Percentiles rank a stretch among this genome's conserved stretches.
Evolutionary conservation across 2,888 invertebrate genomes (phyloP).

Genomic region (Lepeophtheirus nordmannii): DNA sequence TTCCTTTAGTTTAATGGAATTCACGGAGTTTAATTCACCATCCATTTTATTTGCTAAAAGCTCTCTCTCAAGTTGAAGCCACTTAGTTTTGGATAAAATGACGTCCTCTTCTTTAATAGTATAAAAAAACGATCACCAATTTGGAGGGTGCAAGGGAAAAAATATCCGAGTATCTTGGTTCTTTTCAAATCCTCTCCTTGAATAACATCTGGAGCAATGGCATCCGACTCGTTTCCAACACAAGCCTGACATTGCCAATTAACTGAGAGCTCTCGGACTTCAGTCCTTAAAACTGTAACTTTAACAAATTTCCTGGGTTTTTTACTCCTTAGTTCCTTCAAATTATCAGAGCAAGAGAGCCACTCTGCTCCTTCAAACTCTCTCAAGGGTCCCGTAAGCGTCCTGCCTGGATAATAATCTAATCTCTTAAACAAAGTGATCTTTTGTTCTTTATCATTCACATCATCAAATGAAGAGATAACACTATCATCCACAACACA

Average conservation of each 20-base stretch:
- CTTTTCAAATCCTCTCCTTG: neutral
- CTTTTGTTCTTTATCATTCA: constrained; percentile 31
- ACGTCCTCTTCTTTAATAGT: constrained; percentile 57
- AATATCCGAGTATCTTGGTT: constrained; percentile 65
- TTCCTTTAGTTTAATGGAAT: constrained; percentile 22
- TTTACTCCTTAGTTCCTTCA: constrained; percentile 28
- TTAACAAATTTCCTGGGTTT: constrained; percentile 38
- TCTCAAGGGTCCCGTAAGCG: constrained; percentile 52
- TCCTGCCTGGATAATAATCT: constrained; percentile 54
- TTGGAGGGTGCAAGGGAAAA: constrained; percentile 72
- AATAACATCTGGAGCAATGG: neutral
- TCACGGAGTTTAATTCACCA: constrained; percentile 26
- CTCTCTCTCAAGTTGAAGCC: constrained; percentile 41
- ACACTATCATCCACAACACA: constrained; percentile 43
- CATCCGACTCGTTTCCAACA: constrained; percentile 25
- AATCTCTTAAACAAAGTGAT: constrained; percentile 42
- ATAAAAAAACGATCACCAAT: constrained; percentile 72
- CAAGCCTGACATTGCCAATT: constrained; percentile 60
- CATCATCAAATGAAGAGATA: constrained; percentile 4
- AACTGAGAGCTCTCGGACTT: constrained; percentile 62
- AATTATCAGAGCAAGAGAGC: constrained; percentile 41
- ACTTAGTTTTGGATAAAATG: constrained; percentile 57
- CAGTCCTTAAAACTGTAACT: constrained; percentile 66
- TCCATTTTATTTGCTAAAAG: constrained; percentile 28
- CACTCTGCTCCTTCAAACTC: constrained; percentile 62